phyloP scores from a whole-genome alignment of 1,140 invertebrate species.

The Drosophila pectinifera region DNA sequence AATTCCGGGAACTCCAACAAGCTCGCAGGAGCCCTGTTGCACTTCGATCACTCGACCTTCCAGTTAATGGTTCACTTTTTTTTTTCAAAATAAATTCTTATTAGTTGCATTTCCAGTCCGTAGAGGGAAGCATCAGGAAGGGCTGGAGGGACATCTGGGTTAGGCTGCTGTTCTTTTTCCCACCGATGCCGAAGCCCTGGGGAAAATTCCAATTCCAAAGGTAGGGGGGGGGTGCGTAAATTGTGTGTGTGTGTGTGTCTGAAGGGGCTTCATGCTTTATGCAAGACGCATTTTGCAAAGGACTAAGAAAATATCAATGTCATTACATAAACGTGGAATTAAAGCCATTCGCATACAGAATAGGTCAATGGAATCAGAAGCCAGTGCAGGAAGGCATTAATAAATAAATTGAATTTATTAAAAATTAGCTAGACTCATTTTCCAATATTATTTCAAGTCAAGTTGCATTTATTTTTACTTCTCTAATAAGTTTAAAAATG shows the following conservation, averaged over 20 bases:
- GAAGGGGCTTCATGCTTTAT: background rate
- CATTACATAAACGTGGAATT: background rate
- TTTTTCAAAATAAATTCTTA: constrained; percentile 50
- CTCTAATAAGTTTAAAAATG: no score
- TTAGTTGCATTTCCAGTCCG: constrained; percentile 56
- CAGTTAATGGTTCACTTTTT: constrained; percentile 19
- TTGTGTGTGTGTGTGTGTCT: background rate
- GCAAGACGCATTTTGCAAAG: constrained; percentile 1
- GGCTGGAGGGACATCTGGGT: background rate
- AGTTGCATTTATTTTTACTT: no score
- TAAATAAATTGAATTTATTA: no score
- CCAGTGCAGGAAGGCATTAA: no score
- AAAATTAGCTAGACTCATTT: no score
- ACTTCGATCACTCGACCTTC: constrained; percentile 21
- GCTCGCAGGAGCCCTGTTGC: background rate
- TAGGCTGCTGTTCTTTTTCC: constrained; percentile 26
- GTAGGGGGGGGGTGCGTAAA: no score
- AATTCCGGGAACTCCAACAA: constrained; percentile 28
- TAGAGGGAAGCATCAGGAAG: background rate
- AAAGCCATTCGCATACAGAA: background rate
- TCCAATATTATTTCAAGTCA: background rate
- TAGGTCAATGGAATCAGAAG: no score
- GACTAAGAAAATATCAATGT: background rate
- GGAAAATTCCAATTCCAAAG: background rate
- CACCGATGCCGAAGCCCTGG: background rate